Conservation (phyloP, 2,113 vertebrate genomes). For the Tauraco erythrolophus region DNA sequence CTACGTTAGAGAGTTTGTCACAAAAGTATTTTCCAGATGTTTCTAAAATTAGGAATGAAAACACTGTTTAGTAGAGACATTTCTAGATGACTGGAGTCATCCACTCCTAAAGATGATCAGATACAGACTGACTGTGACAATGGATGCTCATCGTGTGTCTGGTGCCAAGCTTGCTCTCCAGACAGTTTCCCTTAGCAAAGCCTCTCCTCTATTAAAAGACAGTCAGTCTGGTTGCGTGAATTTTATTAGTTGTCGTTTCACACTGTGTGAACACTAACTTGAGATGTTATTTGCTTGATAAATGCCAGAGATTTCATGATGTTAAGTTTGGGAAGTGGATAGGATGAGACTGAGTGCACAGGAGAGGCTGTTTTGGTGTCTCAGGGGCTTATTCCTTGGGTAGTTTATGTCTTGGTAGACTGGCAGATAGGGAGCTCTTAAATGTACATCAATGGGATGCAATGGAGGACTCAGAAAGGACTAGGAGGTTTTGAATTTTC, state of each 20-base stretch:
- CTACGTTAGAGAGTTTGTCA: background rate
- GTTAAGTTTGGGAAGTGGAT: background rate
- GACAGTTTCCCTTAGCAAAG: background rate
- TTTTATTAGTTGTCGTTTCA: background rate
- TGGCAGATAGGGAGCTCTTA: background rate
- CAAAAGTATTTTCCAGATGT: background rate
- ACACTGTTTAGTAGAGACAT: background rate
- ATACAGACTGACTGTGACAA: background rate
- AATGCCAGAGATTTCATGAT: background rate
- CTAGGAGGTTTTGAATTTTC: background rate
- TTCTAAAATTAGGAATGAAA: background rate
- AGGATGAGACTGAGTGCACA: background rate
- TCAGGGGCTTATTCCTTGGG: fast-evolving
- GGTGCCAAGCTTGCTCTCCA: background rate
- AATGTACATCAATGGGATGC: fast-evolving
- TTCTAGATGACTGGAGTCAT: background rate
- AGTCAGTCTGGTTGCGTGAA: background rate
- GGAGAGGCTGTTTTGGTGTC: background rate
- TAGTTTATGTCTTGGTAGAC: background rate
- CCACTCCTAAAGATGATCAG: background rate
- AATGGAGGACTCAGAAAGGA: background rate
- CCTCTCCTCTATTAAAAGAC: background rate
- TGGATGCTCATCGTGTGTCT: background rate
- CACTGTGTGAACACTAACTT: background rate
- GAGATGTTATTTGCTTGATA: background rate